Evolutionary conservation across 2,113 vertebrate genomes (phyloP).

Genomic region (Ammodytes marinus): DNA sequence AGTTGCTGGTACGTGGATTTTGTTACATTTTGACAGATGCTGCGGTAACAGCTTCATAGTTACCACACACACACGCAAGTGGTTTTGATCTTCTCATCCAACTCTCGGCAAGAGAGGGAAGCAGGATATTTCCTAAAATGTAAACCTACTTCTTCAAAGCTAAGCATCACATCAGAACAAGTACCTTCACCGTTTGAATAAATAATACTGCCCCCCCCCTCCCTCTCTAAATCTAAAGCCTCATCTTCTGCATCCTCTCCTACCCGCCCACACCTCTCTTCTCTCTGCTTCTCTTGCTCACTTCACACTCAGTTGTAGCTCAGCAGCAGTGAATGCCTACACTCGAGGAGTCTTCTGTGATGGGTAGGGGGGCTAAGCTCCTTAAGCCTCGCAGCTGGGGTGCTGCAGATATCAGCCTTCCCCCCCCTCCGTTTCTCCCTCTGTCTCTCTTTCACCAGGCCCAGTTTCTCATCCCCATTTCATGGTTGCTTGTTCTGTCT

Average conservation of each 20-base stretch:
- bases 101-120: background rate
- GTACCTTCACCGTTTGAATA: background rate
- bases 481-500: conserved; percentile 59
- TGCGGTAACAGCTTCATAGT: background rate
- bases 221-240: conserved; percentile 18
- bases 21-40: background rate
- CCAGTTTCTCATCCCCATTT: conserved; percentile 65
- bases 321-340: conserved; percentile 64
- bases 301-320: conserved; percentile 60
- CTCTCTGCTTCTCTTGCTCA: conserved; percentile 28
- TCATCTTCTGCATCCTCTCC: conserved; percentile 25
- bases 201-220: background rate
- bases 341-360: conserved; percentile 74
- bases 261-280: conserved; percentile 29
- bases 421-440: conserved; percentile 54
- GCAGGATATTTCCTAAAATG: background rate
- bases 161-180: conserved; percentile 3
- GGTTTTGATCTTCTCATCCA: background rate
- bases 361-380: conserved; percentile 75
- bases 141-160: background rate
- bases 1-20: background rate
- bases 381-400: conserved; percentile 76
- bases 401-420: conserved; percentile 76
- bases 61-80: too few species aligned
- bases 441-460: conserved; percentile 45